A percentile compares a stretch with the other conserved stretches of the same genome.
These are phyloP conservation scores for Sander vitreus DNA, from an alignment of 2,113 vertebrate genomes.

Conservation along the genomic window DNA sequence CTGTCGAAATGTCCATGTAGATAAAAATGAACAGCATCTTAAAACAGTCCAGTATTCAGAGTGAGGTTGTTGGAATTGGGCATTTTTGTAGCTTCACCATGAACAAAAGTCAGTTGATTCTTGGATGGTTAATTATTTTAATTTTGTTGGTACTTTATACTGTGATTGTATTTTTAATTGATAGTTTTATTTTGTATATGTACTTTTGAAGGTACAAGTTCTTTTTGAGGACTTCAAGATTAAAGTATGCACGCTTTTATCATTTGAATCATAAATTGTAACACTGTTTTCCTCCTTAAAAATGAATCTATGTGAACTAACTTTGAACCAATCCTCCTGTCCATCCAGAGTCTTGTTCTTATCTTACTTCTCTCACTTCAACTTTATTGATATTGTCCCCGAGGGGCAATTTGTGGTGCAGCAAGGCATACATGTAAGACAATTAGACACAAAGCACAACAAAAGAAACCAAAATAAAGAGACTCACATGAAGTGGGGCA, in stretches of 20 bases:
- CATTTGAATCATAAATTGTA: too few relatives aligned
- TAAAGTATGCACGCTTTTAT: neutral
- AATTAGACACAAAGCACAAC: too few relatives aligned
- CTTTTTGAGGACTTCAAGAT: neutral
- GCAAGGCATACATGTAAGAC: too few relatives aligned
- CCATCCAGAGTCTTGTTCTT: too few relatives aligned
- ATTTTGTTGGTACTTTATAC: neutral
- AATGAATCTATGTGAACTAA: too few relatives aligned
- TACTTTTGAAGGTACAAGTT: neutral
- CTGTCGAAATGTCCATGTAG: neutral
- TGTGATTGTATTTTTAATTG: neutral
- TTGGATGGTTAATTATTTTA: neutral
- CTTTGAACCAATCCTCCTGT: too few relatives aligned
- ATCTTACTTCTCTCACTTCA: too few relatives aligned
- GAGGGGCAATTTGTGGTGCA: too few relatives aligned
- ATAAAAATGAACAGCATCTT: slow-evolving; percentile 1
- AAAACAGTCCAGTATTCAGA: neutral
- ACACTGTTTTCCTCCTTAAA: too few relatives aligned
- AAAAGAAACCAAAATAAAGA: too few relatives aligned
- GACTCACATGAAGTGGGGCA: too few relatives aligned
- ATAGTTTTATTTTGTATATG: neutral
- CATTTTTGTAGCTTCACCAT: neutral
- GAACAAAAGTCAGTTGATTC: neutral
- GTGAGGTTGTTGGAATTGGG: neutral
- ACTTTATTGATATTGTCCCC: too few relatives aligned